Evolutionary conservation across 2,888 invertebrate genomes (phyloP), one percentile per base, ranked within the genome.

Genomic region (Synanthedon tipuliformis): DNA sequence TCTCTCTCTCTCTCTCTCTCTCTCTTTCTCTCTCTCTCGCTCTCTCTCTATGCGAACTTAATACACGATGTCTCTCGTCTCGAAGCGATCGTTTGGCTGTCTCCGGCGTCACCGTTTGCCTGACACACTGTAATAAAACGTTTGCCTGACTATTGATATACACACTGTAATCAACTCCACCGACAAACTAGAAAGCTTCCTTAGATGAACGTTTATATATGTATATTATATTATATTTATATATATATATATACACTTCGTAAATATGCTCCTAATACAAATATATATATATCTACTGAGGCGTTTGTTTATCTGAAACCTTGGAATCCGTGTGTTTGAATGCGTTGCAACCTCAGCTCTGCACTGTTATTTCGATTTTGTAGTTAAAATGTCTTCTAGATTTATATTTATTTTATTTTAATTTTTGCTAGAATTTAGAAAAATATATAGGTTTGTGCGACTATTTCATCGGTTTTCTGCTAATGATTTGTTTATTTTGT

Each of bases 331-430:
- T 74, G 73, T 75, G 75, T 71, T 81, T 75, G 78, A 78, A 78
- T 81, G 80, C 76, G 71, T 34, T 78, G 80, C 73, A 69, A 75
- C 71, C 75, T 71, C 63, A 62, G 66, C 71, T 70, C 72, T 81
- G 85, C 84, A 81, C 80, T 84, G 63, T 73, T 71, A 71, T 79
- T 73, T 77, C 65, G 66, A 76, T 75, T 73, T 59, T 69, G 75
- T 86, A 79, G 84, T 78, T 66, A 80, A 73, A 85, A 82, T 84
- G 83, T 71, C 65, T 75, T 71, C 63, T 78, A 77, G 75, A 75
- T 70, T 77, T 27, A 27, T 27, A 34, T 34, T 34, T 34, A 34
- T 34, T 34, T 34, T 8, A 58, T 72, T 34, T 34, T 34, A 7
- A 58, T 72, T 67, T 78, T 72, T 78, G 63, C 70, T 82, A 80